phyloP scores from a whole-genome alignment of 2,113 vertebrate species.

The Sapayoa aenigma region DNA sequence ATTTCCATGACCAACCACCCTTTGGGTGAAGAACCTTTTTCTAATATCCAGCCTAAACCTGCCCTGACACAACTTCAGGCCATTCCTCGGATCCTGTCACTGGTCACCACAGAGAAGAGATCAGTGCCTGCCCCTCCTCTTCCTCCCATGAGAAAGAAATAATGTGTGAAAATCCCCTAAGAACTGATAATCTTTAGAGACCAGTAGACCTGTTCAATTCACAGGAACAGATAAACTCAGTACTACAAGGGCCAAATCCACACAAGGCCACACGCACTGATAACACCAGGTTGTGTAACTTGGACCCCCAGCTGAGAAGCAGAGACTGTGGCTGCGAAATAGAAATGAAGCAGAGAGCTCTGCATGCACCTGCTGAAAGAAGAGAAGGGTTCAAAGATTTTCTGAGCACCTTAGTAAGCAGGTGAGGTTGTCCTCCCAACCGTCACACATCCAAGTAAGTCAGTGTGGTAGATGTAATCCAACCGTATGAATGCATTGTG shows the following conservation, averaged over 20 bases:
- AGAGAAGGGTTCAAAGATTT: background rate
- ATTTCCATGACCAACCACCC: background rate
- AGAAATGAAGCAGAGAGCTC: background rate
- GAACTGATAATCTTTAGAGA: background rate
- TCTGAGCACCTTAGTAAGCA: background rate
- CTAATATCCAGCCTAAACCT: background rate
- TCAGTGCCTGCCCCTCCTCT: background rate
- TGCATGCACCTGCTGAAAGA: background rate
- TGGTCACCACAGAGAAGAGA: background rate
- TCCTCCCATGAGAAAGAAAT: background rate
- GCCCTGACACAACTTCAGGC: background rate
- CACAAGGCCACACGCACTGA: background rate
- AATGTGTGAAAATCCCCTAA: background rate
- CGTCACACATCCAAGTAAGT: no score
- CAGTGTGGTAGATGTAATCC: rapidly evolving
- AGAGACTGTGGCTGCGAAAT: background rate
- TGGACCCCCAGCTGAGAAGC: background rate
- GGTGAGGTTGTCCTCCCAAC: background rate
- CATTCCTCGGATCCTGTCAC: background rate
- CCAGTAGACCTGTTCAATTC: background rate
- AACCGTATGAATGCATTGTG: background rate
- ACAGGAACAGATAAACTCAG: background rate
- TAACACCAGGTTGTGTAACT: background rate
- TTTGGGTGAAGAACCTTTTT: background rate
- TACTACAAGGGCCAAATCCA: background rate